Conservation (phyloP, 2,888 invertebrate species). For the Pycnomerus fuliginosus region DNA sequence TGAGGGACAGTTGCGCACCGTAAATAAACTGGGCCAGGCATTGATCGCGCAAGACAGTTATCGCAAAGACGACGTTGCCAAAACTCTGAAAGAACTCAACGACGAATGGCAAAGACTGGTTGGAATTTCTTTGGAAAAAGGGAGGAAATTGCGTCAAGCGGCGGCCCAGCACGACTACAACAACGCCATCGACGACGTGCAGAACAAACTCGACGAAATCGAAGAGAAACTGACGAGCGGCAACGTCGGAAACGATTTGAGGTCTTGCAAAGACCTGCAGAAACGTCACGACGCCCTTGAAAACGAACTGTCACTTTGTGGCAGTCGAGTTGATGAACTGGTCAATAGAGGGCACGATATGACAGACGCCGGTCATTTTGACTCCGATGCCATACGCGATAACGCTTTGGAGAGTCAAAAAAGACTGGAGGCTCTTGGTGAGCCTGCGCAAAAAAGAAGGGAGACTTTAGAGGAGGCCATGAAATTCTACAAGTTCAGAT, state of each 20-base stretch:
- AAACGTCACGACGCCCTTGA: slow-evolving; percentile 89
- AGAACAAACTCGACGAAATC: slow-evolving; percentile 82
- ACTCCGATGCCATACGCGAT: slow-evolving; percentile 80
- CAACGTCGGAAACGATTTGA: slow-evolving; percentile 84
- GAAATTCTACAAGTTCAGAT: slow-evolving; percentile 87
- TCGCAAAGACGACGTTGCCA: slow-evolving; percentile 68
- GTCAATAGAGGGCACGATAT: slow-evolving; percentile 83
- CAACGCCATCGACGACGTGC: slow-evolving; percentile 85
- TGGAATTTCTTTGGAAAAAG: slow-evolving; percentile 62
- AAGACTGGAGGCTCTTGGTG: slow-evolving; percentile 68
- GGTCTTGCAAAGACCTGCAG: slow-evolving; percentile 87
- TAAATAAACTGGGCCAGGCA: slow-evolving; percentile 77
- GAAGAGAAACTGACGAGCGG: slow-evolving; percentile 75
- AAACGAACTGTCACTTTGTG: slow-evolving; percentile 81
- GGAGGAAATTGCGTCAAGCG: slow-evolving; percentile 85
- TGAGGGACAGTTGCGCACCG: slow-evolving; percentile 84
- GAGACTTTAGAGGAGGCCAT: slow-evolving; percentile 81
- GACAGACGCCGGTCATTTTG: slow-evolving; percentile 93
- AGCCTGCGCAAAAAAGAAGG: slow-evolving; percentile 70
- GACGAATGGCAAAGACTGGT: slow-evolving; percentile 75
- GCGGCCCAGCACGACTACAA: slow-evolving; percentile 77
- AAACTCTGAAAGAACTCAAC: slow-evolving; percentile 69
- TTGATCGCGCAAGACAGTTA: slow-evolving; percentile 72
- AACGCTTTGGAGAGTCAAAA: slow-evolving; percentile 74
- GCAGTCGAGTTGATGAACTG: slow-evolving; percentile 75